phyloP scores from a whole-genome alignment of 2,888 invertebrate genomes.

The Dioctria rufipes region DNA sequence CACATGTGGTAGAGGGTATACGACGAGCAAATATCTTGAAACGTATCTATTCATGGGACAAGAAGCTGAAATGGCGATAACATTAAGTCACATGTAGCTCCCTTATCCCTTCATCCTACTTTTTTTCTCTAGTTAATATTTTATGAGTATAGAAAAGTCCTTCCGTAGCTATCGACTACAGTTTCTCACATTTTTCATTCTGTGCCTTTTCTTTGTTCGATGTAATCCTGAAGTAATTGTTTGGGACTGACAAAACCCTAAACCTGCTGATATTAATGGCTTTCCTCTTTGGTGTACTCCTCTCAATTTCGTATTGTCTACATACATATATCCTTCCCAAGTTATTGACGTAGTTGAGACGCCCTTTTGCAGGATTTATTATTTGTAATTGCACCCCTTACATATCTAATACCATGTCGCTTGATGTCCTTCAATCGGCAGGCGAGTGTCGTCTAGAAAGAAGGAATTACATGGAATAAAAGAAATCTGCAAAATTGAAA shows the following conservation, averaged over 20 bases:
- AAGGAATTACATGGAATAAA: background rate
- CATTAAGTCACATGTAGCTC: constrained; percentile 24
- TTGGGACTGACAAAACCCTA: constrained; percentile 52
- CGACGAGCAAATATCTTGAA: constrained; percentile 14
- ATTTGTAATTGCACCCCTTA: constrained; percentile 30
- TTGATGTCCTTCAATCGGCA: background rate
- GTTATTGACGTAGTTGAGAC: constrained; percentile 48
- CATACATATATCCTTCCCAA: background rate
- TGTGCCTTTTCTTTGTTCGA: constrained; percentile 47
- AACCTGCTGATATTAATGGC: constrained; percentile 50
- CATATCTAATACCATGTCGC: constrained; percentile 2
- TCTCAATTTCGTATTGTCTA: constrained; percentile 44
- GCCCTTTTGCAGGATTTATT: constrained; percentile 50
- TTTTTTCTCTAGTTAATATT: constrained; percentile 31
- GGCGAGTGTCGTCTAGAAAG: background rate
- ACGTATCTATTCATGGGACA: constrained; percentile 13
- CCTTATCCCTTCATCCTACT: background rate
- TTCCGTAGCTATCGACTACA: constrained; percentile 41
- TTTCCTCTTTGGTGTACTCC: constrained; percentile 27
- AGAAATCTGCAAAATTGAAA: constrained; percentile 15
- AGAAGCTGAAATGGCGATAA: constrained; percentile 29
- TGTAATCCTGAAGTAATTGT: constrained; percentile 51
- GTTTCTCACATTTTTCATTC: constrained; percentile 54
- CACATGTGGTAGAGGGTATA: background rate
- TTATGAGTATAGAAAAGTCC: constrained; percentile 34